Base-by-base conservation (phyloP, 2,113 vertebrate species). In the Hydrochoerus hydrochaeris region DNA sequence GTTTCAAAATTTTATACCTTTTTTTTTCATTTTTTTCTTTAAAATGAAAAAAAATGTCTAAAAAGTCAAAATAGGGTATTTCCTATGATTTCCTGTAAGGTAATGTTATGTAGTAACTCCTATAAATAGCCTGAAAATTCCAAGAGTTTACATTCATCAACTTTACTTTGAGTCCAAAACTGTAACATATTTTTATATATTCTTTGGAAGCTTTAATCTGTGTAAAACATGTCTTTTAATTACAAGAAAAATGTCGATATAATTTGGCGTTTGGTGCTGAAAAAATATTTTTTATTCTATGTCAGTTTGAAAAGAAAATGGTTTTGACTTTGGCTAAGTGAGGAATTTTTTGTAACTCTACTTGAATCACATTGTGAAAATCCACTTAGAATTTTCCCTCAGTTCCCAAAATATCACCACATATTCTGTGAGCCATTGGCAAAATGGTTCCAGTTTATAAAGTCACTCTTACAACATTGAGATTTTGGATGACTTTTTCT, bases 281-380 rank as follows among this genome's bases (percentile, higher is more conserved):
- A 94, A 95, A 95, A 85, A 96, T 92, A 94, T 52, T 93, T 85
- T 54, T 88, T 54, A 89, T 87, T 92, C 69, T 75, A 88, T 41
- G 41, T 82, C 58, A 30, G 13, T 83, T 94, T 73, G 44, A 77
- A 87, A 91, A 84, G 84, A 84, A 94, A 94, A 83, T 14, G 58
- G 24, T 85, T 85, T 87, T 96, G 46, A 84, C 80, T 97, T 95
- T 88, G 77, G 77, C 57, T 73, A 94, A 96, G 84, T 89, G 62
- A 44, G 38, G 20, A 41, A 1, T 28, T 87, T 65, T 92, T 67
- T 60, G 24, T 83, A 69, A 84, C 41, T 96, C n/a, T 58, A 81
- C 41, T 97, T 96, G 65, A 38, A 89, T 88, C 41, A 41, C 11
- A 82, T 52, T 89, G 35, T 90, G 52, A 96, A 96, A 96, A 92